phyloP scores from a whole-genome alignment of 2,888 invertebrate species.

The Trachelus stipa region DNA sequence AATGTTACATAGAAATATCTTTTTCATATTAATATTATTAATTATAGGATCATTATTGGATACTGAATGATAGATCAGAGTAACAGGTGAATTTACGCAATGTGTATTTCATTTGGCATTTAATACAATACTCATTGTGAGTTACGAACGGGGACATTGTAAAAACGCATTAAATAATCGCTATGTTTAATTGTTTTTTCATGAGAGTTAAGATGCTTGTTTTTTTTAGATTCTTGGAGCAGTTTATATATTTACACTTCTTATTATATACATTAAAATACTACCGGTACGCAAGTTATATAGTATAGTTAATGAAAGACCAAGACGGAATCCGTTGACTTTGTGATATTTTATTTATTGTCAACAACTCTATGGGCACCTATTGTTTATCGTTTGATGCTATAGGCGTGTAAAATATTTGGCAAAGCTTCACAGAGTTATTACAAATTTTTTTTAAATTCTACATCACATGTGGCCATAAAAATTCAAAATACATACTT shows the following conservation, averaged over 20 bases:
- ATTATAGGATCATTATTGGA: background rate
- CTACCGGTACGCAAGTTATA: background rate
- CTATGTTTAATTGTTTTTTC: background rate
- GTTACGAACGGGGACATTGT: background rate
- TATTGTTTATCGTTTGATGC: background rate
- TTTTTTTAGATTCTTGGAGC: background rate
- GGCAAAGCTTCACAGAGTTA: background rate
- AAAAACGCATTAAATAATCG: background rate
- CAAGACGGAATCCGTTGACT: background rate
- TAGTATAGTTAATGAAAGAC: background rate
- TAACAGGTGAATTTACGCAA: background rate
- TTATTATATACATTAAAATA: background rate
- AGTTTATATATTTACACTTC: background rate
- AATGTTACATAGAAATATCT: background rate
- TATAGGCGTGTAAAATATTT: background rate
- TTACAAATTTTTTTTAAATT: background rate
- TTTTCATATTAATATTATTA: background rate
- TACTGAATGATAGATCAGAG: background rate
- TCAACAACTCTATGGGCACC: background rate
- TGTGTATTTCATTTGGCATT: slow-evolving; percentile 6
- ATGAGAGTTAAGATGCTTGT: background rate
- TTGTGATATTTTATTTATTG: background rate
- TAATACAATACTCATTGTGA: slow-evolving; percentile 3
- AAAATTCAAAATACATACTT: background rate
- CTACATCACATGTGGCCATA: background rate